These are phyloP conservation scores for Netelia virgata DNA, from an alignment of 2,888 invertebrate species.

Conservation along the genomic window DNA sequence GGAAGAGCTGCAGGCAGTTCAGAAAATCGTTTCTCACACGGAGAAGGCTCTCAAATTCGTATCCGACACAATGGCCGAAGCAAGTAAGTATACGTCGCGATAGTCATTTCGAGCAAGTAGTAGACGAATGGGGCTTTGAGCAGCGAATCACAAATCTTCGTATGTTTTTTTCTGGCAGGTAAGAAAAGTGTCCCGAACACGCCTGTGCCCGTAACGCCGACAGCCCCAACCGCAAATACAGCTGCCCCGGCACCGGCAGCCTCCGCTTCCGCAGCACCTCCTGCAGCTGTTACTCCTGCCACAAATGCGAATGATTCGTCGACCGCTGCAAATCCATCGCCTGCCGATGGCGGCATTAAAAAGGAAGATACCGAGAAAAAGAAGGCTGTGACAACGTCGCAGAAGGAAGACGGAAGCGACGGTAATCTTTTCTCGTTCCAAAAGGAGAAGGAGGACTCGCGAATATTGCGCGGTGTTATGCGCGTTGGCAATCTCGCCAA, in stretches of 20 bases:
- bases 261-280: constrained; percentile 30
- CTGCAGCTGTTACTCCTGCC: constrained; percentile 59
- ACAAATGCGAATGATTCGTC: constrained; percentile 68
- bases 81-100: constrained; percentile 72
- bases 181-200: constrained; percentile 71
- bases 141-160: not conserved
- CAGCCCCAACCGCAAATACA: constrained; percentile 29
- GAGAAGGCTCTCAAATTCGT: constrained; percentile 98
- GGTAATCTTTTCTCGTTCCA: constrained; percentile 89
- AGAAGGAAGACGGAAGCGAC: constrained; percentile 91
- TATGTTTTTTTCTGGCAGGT: constrained; percentile 67
- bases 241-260: constrained; percentile 47
- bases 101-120: not conserved
- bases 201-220: constrained; percentile 30
- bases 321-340: constrained; percentile 53
- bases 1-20: constrained; percentile 94
- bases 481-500: constrained; percentile 96
- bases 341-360: constrained; percentile 81
- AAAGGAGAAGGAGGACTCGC: constrained; percentile 88
- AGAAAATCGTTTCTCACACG: constrained; percentile 96
- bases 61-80: constrained; percentile 93
- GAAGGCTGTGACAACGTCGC: constrained; percentile 79
- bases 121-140: not conserved
- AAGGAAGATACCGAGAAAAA: constrained; percentile 86
- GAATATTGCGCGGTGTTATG: constrained; percentile 98